phyloP scores from a whole-genome alignment of 2,797 vertebrate species.

The Ispidina picta region DNA sequence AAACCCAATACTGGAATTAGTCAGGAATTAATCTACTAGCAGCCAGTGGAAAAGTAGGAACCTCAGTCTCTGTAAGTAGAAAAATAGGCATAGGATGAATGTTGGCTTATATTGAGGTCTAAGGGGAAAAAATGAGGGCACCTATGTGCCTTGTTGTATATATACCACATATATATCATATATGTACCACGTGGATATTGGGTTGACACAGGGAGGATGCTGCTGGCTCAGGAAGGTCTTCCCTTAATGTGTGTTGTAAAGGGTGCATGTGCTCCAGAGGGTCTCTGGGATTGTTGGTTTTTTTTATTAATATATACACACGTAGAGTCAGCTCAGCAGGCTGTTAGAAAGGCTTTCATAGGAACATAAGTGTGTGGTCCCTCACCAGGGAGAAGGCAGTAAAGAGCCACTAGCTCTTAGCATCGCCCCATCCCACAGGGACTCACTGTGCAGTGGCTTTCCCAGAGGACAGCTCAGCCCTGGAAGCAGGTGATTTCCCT shows the following conservation, averaged over 20 bases:
- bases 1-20: background rate
- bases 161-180: background rate
- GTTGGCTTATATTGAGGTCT: background rate
- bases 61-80: background rate
- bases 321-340: background rate
- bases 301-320: fast-evolving
- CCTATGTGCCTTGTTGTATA: fast-evolving
- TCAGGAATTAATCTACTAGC: background rate
- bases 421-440: background rate
- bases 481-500: background rate
- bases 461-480: fast-evolving
- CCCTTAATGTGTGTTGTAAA: fast-evolving
- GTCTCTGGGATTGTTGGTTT: background rate
- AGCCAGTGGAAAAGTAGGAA: background rate
- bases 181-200: background rate
- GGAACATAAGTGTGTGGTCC: background rate
- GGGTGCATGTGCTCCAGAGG: background rate
- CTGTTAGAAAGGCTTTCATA: background rate
- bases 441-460: fast-evolving
- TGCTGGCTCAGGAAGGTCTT: background rate
- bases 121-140: background rate
- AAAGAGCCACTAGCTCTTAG: background rate
- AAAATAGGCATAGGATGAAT: background rate
- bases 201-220: background rate
- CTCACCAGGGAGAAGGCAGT: background rate